Percentiles rank a stretch among this genome's conserved stretches.
Conservation (phyloP, 2,113 vertebrate species). For the Salvelinus alpinus region DNA sequence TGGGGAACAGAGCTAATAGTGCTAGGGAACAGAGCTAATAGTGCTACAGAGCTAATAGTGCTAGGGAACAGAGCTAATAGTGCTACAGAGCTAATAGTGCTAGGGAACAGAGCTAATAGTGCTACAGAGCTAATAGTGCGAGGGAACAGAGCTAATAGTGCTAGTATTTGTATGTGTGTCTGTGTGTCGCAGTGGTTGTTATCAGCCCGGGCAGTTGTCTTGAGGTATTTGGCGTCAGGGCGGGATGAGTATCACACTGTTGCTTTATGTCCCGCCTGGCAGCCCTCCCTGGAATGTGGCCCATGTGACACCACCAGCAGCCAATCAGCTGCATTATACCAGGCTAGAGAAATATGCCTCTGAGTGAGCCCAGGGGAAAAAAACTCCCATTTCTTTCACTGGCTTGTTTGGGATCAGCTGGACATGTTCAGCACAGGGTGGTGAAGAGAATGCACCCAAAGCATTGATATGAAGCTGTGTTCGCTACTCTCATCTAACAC, state of each 20-base stretch:
- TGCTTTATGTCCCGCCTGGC: conserved; percentile 23
- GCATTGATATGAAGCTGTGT: background rate
- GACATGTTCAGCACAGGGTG: background rate
- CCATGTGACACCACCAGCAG: conserved; percentile 18
- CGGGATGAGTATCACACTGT: conserved; percentile 21
- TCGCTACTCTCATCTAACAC: too few species aligned
- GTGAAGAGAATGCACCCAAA: too few species aligned
- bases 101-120: too few species aligned
- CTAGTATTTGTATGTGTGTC: too few species aligned
- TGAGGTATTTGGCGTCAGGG: background rate
- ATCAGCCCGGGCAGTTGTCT: background rate
- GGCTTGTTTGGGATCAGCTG: background rate
- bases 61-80: too few species aligned
- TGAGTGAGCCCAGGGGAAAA: conserved; percentile 2
- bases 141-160: too few species aligned
- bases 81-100: too few species aligned
- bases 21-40: too few species aligned
- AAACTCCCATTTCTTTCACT: conserved; percentile 16
- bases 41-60: too few species aligned
- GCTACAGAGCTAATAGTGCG: too few species aligned
- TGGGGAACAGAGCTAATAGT: too few species aligned
- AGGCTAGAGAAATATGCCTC: conserved; percentile 9
- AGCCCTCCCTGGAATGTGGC: conserved; percentile 14
- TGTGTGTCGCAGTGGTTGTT: background rate
- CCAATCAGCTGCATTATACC: conserved; percentile 23